phyloP scores from a whole-genome alignment of 2,888 invertebrate species.

The Nowickia ferox region DNA sequence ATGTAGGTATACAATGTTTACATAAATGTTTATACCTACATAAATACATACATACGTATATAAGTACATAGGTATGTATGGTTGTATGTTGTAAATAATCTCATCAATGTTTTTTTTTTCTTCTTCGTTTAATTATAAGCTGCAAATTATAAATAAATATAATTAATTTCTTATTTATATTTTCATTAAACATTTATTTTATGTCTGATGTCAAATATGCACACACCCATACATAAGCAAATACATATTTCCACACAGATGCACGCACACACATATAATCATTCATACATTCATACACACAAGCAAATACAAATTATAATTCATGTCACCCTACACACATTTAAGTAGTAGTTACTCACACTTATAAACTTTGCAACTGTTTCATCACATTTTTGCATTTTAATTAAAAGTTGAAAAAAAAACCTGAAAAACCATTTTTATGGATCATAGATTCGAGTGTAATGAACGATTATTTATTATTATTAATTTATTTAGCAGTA shows the following conservation, averaged over 20 bases:
- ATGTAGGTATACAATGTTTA: neutral
- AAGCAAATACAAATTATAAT: constrained; percentile 29
- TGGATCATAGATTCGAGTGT: too few relatives aligned
- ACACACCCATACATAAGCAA: constrained; percentile 14
- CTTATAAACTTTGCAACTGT: neutral
- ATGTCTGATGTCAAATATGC: constrained; percentile 61
- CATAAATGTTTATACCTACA: too few relatives aligned
- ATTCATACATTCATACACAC: constrained; percentile 11
- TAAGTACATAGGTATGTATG: constrained; percentile 25
- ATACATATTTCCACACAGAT: constrained; percentile 15
- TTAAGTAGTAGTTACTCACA: neutral
- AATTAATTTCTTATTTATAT: constrained; percentile 69
- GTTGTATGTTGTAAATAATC: constrained; percentile 30
- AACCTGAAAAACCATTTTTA: too few relatives aligned
- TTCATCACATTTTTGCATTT: neutral
- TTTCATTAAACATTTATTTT: constrained; percentile 68
- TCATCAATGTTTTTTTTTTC: constrained; percentile 38
- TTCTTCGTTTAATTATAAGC: constrained; percentile 61
- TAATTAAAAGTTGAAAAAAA: too few relatives aligned
- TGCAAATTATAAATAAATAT: constrained; percentile 69
- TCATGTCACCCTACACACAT: constrained; percentile 50
- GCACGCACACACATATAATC: neutral
- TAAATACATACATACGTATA: neutral
- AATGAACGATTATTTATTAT: too few relatives aligned
- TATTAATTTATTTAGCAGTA: too few relatives aligned